Base-by-base conservation (phyloP, 2,797 vertebrate species). In the Sarcophilus harrisii region DNA sequence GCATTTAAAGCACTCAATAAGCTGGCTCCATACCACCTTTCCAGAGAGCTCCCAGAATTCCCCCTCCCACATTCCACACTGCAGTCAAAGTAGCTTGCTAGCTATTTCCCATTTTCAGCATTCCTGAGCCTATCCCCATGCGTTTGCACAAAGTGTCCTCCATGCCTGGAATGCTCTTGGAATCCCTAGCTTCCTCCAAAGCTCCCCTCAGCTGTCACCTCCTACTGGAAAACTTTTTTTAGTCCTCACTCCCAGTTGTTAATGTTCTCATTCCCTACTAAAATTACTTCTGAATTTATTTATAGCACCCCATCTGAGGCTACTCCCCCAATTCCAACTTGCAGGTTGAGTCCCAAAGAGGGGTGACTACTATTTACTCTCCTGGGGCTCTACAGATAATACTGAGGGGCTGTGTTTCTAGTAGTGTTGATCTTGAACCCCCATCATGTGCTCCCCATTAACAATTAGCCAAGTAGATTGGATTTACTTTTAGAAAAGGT, bases 261-360 rank as follows among this genome's bases (percentile, higher is more conserved):
- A 87, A 38, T 81, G 18, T 81, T 45, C 73, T 87, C 73, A 49
- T 38, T 87, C 73, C 73, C 73, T 87, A 87, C 73, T 87, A 87
- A 87, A 87, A 87, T 87, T 87, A 87, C 73, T 87, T 87, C 38
- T 87, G 73, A n/a, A 87, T 87, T 87, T 87, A 87, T 87, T 87
- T 87, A 27, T 87, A 87, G 73, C 38, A 27, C 38, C 73, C 38
- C 73, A 87, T 87, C 73, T 49, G 24, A 38, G 73, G 73, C 21
- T 81, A 81, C 73, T 45, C 21, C 73, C 73, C 73, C 73, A 45
- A 27, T 3, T 49, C 73, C 38, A n/a, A 49, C 21, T 87, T 87
- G 38, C 21, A 49, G 73, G 73, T 1, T 87, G 21, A 87, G n/a
- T 87, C 73, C 73, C 73, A 49, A 45, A 24, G 73, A 87, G 38